phyloP scores from a whole-genome alignment of 2,888 invertebrate species.

The Ophonus ardosiacus region DNA sequence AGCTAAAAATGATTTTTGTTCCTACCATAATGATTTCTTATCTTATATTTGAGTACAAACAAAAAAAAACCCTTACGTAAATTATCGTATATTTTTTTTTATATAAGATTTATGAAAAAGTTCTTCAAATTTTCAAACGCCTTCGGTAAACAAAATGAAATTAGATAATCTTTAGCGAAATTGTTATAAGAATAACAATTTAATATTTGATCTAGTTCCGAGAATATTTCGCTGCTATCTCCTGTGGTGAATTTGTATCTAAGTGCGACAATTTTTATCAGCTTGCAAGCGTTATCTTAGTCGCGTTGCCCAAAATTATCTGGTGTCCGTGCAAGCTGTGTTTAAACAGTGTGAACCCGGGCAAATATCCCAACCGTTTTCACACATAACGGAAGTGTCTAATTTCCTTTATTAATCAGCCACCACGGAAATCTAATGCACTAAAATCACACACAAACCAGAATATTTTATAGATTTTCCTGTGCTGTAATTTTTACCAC shows the following conservation, averaged over 20 bases:
- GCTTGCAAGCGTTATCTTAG: slow-evolving; percentile 29
- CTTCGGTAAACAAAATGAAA: no score
- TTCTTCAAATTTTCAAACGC: no score
- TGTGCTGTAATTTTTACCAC: not conserved
- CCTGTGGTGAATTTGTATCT: not conserved
- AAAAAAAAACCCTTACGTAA: no score
- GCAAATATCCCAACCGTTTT: slow-evolving; percentile 44
- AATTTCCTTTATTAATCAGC: slow-evolving; percentile 53
- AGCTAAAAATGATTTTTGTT: no score
- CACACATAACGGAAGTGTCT: slow-evolving; percentile 54
- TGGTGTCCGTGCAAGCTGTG: slow-evolving; percentile 37
- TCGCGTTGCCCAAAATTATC: slow-evolving; percentile 28
- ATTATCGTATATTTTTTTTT: no score
- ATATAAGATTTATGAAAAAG: no score
- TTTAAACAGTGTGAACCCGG: slow-evolving; percentile 27
- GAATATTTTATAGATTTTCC: not conserved
- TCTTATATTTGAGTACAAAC: no score
- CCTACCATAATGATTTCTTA: no score
- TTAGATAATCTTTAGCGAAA: no score
- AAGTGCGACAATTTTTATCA: slow-evolving; percentile 38
- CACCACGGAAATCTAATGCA: slow-evolving; percentile 24
- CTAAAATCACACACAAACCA: not conserved
- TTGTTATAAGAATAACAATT: not conserved
- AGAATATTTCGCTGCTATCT: not conserved
- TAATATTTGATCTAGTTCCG: not conserved